A percentile compares a stretch with the other conserved stretches of the same genome.
Conservation (phyloP, 2,113 vertebrate genomes). For the Microcebus murinus region DNA sequence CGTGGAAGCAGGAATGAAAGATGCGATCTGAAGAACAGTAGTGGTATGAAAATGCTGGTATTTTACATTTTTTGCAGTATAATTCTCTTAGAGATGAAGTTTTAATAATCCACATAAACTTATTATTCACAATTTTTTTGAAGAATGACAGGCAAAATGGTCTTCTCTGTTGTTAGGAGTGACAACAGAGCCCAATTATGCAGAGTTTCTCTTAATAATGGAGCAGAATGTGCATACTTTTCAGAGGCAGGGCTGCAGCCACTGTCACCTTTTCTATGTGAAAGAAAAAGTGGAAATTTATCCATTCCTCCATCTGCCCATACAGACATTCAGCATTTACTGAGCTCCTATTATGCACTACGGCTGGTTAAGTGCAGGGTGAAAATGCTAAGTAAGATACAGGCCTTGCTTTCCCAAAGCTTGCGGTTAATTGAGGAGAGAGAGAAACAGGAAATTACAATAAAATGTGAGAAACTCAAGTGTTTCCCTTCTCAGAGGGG, state of each 20-base stretch:
- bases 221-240: not conserved
- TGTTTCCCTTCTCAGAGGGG: not conserved
- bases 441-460: not conserved
- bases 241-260: not conserved
- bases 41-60: not conserved
- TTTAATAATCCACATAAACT: constrained; percentile 60
- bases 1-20: not conserved
- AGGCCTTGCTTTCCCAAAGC: not conserved
- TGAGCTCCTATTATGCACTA: not conserved
- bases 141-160: constrained; percentile 62
- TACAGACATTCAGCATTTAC: not conserved
- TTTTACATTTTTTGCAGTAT: constrained; percentile 48
- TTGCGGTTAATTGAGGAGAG: not conserved
- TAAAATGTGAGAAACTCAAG: not conserved
- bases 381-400: not conserved
- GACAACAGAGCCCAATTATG: constrained; percentile 52
- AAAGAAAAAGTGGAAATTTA: not conserved
- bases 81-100: constrained; percentile 63
- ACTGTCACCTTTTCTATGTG: constrained; percentile 25
- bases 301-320: not conserved
- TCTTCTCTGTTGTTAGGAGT: constrained; percentile 54
- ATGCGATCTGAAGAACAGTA: not conserved
- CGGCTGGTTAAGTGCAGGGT: not conserved
- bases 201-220: constrained; percentile 47
- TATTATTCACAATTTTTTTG: constrained; percentile 61